Conservation (phyloP, 2,797 vertebrate species). For the Gambelia wislizenii region DNA sequence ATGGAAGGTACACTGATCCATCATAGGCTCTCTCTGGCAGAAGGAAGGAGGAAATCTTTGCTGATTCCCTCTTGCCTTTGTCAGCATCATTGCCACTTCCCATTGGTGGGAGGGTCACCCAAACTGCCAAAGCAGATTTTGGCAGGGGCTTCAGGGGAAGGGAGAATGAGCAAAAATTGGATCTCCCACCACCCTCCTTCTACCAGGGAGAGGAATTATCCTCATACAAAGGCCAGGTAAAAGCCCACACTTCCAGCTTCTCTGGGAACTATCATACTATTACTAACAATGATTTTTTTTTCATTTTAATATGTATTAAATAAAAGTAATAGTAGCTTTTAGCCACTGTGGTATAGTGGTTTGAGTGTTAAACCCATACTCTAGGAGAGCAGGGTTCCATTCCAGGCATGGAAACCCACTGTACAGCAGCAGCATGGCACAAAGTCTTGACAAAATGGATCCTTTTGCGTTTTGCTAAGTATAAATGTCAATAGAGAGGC, state of each 20-base stretch:
- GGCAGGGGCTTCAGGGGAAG: too few species aligned
- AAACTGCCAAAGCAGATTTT: not conserved
- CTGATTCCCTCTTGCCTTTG: not conserved
- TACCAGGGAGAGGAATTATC: not conserved
- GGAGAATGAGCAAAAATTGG: not conserved
- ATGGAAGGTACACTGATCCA: not conserved
- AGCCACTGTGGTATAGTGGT: too few species aligned
- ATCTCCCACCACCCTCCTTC: not conserved
- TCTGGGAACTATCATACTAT: not conserved
- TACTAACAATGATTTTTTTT: not conserved
- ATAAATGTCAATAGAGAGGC: too few species aligned
- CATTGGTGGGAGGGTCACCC: not conserved
- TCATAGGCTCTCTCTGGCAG: not conserved
- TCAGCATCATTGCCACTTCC: not conserved
- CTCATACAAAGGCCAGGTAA: not conserved
- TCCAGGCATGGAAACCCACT: too few species aligned
- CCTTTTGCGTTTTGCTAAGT: too few species aligned
- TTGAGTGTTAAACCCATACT: too few species aligned
- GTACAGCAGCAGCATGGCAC: too few species aligned
- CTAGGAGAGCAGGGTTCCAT: too few species aligned
- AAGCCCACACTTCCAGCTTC: not conserved
- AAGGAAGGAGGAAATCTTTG: not conserved
- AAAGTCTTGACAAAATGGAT: too few species aligned
- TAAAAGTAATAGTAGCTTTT: not conserved
- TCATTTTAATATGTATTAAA: slow-evolving; percentile 6